These are phyloP conservation scores for Harmothoe impar DNA, from an alignment of 2,888 invertebrate species.

Conservation along the genomic window DNA sequence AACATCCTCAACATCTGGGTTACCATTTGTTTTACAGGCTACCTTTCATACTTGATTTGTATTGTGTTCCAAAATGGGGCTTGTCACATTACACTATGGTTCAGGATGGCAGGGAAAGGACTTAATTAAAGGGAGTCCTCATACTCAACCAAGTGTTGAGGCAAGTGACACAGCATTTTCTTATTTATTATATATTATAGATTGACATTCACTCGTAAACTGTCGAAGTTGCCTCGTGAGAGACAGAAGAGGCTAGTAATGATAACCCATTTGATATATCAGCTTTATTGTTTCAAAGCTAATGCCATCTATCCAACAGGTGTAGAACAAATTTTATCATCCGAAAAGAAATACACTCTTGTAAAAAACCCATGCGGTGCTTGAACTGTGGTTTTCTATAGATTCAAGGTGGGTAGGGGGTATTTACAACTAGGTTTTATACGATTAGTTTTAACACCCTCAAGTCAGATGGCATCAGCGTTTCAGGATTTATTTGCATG, in stretches of 20 bases:
- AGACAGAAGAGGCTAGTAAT: too few species aligned
- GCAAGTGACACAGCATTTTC: too few species aligned
- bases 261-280: too few species aligned
- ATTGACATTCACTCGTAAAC: too few species aligned
- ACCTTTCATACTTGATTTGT: too few species aligned
- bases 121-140: too few species aligned
- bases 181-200: too few species aligned
- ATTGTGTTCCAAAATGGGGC: too few species aligned
- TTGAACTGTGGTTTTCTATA: slow-evolving; percentile 13
- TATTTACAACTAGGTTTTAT: slow-evolving; percentile 19
- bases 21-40: not conserved
- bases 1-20: not conserved
- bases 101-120: too few species aligned
- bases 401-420: slow-evolving; percentile 26
- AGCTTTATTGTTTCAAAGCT: not conserved
- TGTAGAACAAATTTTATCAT: slow-evolving; percentile 22
- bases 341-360: slow-evolving; percentile 31
- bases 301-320: not conserved
- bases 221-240: too few species aligned
- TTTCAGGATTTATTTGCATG: not conserved
- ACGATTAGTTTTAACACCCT: not conserved
- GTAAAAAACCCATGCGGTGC: slow-evolving; percentile 29
- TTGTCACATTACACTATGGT: too few species aligned
- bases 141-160: too few species aligned
- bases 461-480: not conserved